Evolutionary conservation across 2,888 invertebrate species (phyloP), one percentile per base, ranked within the genome.

Genomic region (Halictus quadricinctus): DNA sequence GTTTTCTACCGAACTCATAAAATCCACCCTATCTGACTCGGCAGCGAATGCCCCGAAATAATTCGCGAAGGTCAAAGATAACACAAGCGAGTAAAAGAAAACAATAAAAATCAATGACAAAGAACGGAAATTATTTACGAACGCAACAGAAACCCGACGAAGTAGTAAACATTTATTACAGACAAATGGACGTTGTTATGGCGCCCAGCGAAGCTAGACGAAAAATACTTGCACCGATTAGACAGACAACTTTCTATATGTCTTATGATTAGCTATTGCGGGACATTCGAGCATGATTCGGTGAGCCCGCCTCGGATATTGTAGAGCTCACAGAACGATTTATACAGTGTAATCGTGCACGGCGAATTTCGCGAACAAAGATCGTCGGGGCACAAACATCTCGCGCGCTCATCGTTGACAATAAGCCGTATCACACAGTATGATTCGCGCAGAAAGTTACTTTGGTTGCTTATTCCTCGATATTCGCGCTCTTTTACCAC

Each of bases 131-230:
- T 64, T 43, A 70, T 0, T 79, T 43, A 15, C 10, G 15, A 48
- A 13, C 54, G n/a, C 7, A 41, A 64, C 70, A 36, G 13, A 72
- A 72, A 46, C 18, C 21, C 25, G 58, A 60, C 4, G 18, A 21
- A 25, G 25, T 50, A 36, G 72, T 75, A 83, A 86, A 86, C 76
- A 81, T 58, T 81, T 81, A 81, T 87, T 74, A 81, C 79, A 84
- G 83, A 79, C 76, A 76, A 87, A 86, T 78, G 86, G 87, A 87
- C 84, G 82, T 89, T 89, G 84, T 88, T 88, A 92, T 92, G 92
- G 92, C 92, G 91, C 89, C 89, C 86, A 80, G 79, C 75, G 73
- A 83, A 90, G 83, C 78, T 72, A 64, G 48, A 54, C 64, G 66
- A 85, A 77, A 83, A 88, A 80, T 66, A 81, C 50, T 79, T 43